Evolutionary conservation across 1,140 invertebrate species (phyloP), one percentile per base, ranked within the genome.

Genomic region (Gonatopus flavifemur): DNA sequence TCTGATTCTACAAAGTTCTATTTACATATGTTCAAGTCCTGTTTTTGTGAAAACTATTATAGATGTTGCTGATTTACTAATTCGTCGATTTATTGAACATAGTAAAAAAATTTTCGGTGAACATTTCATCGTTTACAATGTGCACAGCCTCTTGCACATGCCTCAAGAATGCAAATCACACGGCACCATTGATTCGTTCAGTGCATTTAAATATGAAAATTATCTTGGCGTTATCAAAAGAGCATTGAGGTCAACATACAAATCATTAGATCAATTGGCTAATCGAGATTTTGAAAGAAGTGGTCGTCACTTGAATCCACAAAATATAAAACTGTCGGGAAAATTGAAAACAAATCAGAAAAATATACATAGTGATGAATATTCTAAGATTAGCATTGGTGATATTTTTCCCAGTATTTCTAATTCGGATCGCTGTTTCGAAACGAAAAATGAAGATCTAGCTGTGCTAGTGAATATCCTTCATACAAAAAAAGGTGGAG

Each of bases 151-250:
- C 22, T 24, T 18, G 9, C 31, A 45, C 22, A 32, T 45, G 12
- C 12, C 31, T 21, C 7, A 16, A 7, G 42, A 45, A 24, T 45
- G 42, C 33, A 35, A 35, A 32, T 18, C 22, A 32, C 20, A 45
- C 22, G 28, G 31, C n/a, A 5, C n/a, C 22, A 32, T 45, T 32
- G 42, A 45, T 10, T 13, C 28, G 12, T 45, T 45, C 13, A 45
- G 42, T 45, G 42, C 31, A 3, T 45, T 45, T 45, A 12, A 19
- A 15, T 45, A 32, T 45, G 42, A 45, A 45, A 45, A 45, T 12
- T 32, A 45, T 32, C 33, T 45, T 2, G 22, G 33, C 31, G 22
- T 18, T 10, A 45, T 45, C 22, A 45, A 45, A 45, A 45, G 18
- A 32, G 12, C 19, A 12, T 9, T 45, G 2, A 21, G 16, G 6